phyloP scores from a whole-genome alignment of 2,888 invertebrate species.

The Macaria notata region DNA sequence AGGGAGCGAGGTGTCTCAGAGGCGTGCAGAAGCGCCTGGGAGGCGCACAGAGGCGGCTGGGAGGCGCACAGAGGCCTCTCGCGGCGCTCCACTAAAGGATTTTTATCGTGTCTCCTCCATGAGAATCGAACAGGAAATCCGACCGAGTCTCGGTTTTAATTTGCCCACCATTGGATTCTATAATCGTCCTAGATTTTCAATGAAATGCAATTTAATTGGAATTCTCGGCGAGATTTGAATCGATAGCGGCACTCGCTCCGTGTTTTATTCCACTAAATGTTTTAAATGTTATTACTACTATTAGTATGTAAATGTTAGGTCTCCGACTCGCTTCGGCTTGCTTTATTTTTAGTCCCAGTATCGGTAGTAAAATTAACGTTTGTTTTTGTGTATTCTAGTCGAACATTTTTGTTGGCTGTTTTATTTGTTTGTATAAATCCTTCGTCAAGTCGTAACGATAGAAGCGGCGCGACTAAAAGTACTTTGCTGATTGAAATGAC shows the following conservation, averaged over 20 bases:
- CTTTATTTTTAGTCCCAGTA: conserved; percentile 4
- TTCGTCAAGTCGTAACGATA: background rate
- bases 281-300: conserved; percentile 18
- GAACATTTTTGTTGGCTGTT: background rate
- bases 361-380: conserved; percentile 6
- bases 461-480: conserved; percentile 4
- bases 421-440: conserved; percentile 1
- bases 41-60: too few relatives aligned
- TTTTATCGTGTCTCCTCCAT: conserved; percentile 72
- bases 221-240: conserved; percentile 62
- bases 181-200: conserved; percentile 75
- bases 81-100: conserved; percentile 60
- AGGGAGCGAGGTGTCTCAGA: too few relatives aligned
- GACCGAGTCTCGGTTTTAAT: conserved; percentile 71
- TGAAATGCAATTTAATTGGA: conserved; percentile 77
- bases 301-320: conserved; percentile 13
- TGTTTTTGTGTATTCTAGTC: background rate
- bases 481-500: conserved; percentile 25
- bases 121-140: conserved; percentile 74
- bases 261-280: conserved; percentile 21
- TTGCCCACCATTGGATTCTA: conserved; percentile 71
- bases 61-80: conserved; percentile 51
- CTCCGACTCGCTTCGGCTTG: background rate
- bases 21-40: too few relatives aligned
- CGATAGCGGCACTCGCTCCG: conserved; percentile 54